Conservation (phyloP, 2,113 vertebrate species). For the Macaca mulatta region DNA sequence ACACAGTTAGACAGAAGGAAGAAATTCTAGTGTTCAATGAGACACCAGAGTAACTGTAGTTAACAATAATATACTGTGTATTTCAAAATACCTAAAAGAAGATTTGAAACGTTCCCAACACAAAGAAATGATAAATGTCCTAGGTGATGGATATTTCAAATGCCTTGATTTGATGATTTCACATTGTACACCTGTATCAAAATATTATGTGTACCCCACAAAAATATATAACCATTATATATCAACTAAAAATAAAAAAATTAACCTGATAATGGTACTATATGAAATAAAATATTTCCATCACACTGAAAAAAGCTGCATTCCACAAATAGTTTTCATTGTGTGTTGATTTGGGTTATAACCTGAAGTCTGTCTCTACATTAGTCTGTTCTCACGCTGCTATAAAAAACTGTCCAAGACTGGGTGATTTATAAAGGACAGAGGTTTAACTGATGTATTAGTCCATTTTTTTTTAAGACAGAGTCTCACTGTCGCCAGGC, state of each 20-base stretch:
- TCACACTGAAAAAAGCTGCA: background rate
- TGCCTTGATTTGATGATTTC: background rate
- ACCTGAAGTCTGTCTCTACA: background rate
- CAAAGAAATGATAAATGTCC: background rate
- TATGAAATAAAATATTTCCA: background rate
- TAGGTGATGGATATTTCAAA: background rate
- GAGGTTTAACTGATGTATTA: too few species aligned
- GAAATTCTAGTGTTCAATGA: background rate
- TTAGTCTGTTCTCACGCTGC: too few species aligned
- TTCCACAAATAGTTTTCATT: background rate
- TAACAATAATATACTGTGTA: background rate
- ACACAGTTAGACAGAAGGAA: background rate
- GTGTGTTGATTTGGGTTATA: background rate
- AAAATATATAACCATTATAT: background rate
- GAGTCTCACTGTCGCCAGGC: too few species aligned
- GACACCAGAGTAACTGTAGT: background rate
- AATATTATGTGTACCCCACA: background rate
- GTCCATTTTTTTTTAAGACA: too few species aligned
- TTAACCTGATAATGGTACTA: background rate
- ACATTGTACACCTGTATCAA: background rate
- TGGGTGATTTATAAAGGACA: too few species aligned
- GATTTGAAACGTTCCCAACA: background rate
- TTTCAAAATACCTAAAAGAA: background rate
- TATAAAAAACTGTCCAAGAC: too few species aligned
- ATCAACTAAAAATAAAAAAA: background rate